These are phyloP conservation scores for Dicranocentrus wangi DNA, from an alignment of 2,888 invertebrate species.

Conservation along the genomic window DNA sequence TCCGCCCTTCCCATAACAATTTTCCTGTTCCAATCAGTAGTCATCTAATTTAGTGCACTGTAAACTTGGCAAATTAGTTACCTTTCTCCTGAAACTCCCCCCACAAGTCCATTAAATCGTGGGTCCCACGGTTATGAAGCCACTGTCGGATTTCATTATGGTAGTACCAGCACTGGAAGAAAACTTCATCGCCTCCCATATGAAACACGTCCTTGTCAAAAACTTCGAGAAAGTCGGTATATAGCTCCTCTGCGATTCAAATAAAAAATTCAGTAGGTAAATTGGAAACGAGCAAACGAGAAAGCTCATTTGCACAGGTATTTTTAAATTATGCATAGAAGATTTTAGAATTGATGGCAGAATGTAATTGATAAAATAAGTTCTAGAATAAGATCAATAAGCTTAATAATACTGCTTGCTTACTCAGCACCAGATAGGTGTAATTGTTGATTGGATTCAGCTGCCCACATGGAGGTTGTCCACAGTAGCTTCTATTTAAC, in stretches of 20 bases:
- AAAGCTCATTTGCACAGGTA: no score
- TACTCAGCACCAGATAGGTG: conserved; percentile 75
- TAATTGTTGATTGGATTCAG: conserved; percentile 73
- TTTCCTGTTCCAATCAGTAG: no score
- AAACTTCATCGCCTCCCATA: conserved; percentile 78
- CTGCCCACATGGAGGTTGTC: conserved; percentile 83
- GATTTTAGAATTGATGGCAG: no score
- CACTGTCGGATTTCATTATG: conserved; percentile 81
- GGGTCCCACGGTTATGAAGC: conserved; percentile 78
- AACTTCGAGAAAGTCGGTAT: conserved; percentile 84
- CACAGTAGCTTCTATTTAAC: conserved; percentile 50
- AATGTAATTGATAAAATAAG: no score
- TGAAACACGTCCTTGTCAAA: conserved; percentile 79
- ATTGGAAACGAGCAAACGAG: no score
- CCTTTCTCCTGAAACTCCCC: conserved; percentile 81
- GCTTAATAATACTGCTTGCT: no score
- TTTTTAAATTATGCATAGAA: no score
- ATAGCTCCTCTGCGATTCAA: conserved; percentile 77
- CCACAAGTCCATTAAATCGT: conserved; percentile 84
- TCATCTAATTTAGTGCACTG: background rate
- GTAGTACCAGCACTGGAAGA: conserved; percentile 84
- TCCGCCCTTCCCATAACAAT: no score
- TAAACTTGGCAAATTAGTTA: conserved; percentile 29
- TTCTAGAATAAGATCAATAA: no score
- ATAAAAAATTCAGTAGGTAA: conserved; percentile 1